Base-by-base conservation (phyloP, 2,797 vertebrate species). In the Acrocephalus scirpaceus region DNA sequence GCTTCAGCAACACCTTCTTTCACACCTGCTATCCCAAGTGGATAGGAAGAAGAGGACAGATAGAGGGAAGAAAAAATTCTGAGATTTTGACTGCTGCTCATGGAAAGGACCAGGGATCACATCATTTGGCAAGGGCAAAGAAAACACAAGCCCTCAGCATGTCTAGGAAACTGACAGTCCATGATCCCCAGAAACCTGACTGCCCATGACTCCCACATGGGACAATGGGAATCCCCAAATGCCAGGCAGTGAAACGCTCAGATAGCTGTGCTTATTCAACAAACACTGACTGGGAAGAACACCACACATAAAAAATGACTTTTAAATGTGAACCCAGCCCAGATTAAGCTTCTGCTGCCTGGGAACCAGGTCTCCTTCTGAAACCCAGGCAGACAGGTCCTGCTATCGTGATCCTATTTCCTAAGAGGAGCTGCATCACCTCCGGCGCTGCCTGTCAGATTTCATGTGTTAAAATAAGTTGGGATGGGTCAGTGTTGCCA, bases 401-500 rank as follows among this genome's bases (percentile, higher is more conserved):
- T 93, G 82, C 44, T 64, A 34, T 2, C 1, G 5, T 5, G 66
- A 92, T 81, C 73, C 0, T 0, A 65, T 86, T 93, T 93, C 94
- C 82, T n/a, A n/a, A 19, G 54, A 73, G 93, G 40, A 91, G 62
- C 76, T 90, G 72, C 87, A 96, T 78, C 95, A 95, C 85, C 91
- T 92, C 87, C 16, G 11, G 85, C 1, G 0, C 53, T 66, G 71
- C 57, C 5, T 71, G 90, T 86, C 90, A 92, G 60, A 70, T 76
- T 83, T 45, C 80, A 47, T 76, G 90, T 38, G 79, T 84, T 95
- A 62, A 95, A 70, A 91, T 76, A 91, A 88, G 80, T 5, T 87
- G 90, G 92, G 91, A 90, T 85, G 79, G 95, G 95, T 90, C 92
- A 95, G 74, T 79, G 91, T 50, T 95, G 64, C 95, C 80, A 84